Evolutionary conservation across 2,797 vertebrate species (phyloP).

Genomic region (Arctocebus calabarensis): DNA sequence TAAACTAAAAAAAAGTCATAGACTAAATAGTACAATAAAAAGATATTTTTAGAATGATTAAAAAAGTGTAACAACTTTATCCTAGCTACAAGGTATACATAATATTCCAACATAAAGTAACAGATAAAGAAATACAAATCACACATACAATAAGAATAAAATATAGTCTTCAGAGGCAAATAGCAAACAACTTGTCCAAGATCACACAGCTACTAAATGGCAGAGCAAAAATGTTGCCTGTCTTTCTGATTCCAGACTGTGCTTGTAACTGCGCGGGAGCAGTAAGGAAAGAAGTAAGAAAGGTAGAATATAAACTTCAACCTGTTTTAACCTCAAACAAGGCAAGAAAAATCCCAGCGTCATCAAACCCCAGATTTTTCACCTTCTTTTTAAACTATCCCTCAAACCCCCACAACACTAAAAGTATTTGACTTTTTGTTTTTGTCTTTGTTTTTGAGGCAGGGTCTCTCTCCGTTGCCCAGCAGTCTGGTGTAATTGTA

Average conservation of each 20-base stretch:
- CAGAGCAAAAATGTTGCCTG: not conserved
- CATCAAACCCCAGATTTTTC: not conserved
- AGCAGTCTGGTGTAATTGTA: not conserved
- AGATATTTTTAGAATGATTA: not conserved
- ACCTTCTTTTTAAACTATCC: not conserved
- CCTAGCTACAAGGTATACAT: not conserved
- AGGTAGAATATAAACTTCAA: not conserved
- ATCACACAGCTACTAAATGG: not conserved
- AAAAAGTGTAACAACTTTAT: not conserved
- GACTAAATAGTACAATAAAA: constrained; percentile 20
- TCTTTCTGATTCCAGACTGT: not conserved
- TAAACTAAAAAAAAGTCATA: not conserved
- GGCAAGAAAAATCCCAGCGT: not conserved
- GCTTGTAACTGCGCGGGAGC: not conserved
- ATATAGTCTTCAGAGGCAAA: not conserved
- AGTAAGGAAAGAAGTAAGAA: not conserved
- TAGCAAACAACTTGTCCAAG: not conserved
- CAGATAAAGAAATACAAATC: not conserved
- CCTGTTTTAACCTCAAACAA: constrained; percentile 20
- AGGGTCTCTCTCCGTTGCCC: not conserved
- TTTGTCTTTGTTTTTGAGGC: not conserved
- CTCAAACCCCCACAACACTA: not conserved
- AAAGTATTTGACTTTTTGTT: not conserved
- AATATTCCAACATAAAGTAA: not conserved
- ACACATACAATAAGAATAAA: not conserved